Evolutionary conservation across 2,888 invertebrate species (phyloP).

Genomic region (Augiades crinisus): DNA sequence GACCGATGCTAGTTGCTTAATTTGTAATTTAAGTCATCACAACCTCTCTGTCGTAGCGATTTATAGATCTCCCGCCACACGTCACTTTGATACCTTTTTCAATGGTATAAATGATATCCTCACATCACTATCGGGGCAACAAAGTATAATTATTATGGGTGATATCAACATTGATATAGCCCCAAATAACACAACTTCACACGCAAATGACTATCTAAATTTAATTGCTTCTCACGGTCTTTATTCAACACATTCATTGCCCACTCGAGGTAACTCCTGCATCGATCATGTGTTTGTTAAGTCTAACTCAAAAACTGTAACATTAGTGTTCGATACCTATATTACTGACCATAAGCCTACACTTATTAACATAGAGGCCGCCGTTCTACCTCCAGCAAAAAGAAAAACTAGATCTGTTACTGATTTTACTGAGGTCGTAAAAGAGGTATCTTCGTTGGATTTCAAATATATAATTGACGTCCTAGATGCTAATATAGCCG

Average conservation of each 20-base stretch:
- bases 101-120: slow-evolving; percentile 3
- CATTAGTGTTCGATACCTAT: slow-evolving; percentile 15
- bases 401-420: not conserved
- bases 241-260: slow-evolving; percentile 5
- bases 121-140: not conserved
- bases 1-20: slow-evolving; percentile 9
- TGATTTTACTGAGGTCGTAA: not conserved
- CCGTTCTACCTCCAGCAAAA: not conserved
- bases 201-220: slow-evolving; percentile 13
- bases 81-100: slow-evolving; percentile 10
- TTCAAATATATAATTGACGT: not conserved
- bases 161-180: slow-evolving; percentile 23
- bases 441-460: not conserved
- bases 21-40: slow-evolving; percentile 1
- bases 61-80: slow-evolving; percentile 14
- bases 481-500: not conserved
- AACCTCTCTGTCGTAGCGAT: slow-evolving; percentile 9
- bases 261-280: slow-evolving; percentile 20
- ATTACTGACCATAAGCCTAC: slow-evolving; percentile 23
- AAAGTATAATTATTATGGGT: slow-evolving; percentile 12
- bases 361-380: not conserved
- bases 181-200: not conserved
- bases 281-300: slow-evolving; percentile 22
- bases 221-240: slow-evolving; percentile 19
- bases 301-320: not conserved